Conservation (phyloP, 2,113 vertebrate species). For the Neoarius graeffei region DNA sequence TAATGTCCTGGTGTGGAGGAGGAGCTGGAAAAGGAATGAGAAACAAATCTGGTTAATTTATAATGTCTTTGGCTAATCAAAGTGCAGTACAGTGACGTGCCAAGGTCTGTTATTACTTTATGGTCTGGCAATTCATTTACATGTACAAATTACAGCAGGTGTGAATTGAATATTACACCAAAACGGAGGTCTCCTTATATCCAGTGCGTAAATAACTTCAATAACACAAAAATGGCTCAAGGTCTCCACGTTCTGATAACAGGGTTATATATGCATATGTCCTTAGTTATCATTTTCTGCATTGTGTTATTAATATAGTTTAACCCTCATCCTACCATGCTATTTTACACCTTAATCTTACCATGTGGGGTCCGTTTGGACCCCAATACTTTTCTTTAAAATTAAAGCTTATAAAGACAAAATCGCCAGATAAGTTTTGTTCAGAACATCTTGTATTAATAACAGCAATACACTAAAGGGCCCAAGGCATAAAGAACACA, state of each 20-base stretch:
- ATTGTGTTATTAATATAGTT: constrained; percentile 59
- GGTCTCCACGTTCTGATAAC: constrained; percentile 66
- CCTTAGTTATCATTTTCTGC: constrained; percentile 58
- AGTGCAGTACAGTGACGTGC: constrained; percentile 12
- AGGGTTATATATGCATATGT: constrained; percentile 71
- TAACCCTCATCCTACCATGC: too few relatives aligned
- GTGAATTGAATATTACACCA: constrained; percentile 56
- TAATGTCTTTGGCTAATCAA: constrained; percentile 38
- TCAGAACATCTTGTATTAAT: too few relatives aligned
- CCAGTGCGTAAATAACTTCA: constrained; percentile 66
- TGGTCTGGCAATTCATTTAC: constrained; percentile 62
- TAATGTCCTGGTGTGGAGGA: constrained; percentile 54
- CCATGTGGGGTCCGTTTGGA: too few relatives aligned
- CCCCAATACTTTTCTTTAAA: too few relatives aligned
- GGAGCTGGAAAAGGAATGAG: constrained; percentile 37
- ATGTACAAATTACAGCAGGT: constrained; percentile 56
- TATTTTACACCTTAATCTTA: too few relatives aligned
- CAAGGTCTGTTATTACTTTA: constrained; percentile 64
- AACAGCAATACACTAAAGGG: too few relatives aligned
- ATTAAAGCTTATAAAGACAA: too few relatives aligned
- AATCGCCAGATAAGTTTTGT: too few relatives aligned
- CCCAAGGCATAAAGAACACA: too few relatives aligned
- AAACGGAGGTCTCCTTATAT: constrained; percentile 51
- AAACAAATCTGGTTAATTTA: constrained; percentile 60
- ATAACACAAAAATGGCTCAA: constrained; percentile 59